Conservation (phyloP, 2,888 invertebrate genomes). For the Dasypolia templi region DNA sequence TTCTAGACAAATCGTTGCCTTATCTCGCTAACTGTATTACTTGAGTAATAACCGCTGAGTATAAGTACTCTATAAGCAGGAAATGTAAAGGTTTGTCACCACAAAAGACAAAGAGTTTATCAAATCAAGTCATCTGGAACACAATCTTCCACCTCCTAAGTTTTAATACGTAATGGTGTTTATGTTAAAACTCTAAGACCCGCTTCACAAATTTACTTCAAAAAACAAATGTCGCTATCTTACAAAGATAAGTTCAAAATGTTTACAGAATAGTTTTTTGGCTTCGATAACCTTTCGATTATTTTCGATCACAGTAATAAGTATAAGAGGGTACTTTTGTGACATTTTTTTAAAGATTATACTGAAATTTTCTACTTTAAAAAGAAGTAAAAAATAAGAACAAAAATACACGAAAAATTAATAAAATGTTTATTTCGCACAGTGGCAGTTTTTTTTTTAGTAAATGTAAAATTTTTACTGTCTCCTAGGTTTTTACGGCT, state of each 20-base stretch:
- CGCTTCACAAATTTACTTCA: not conserved
- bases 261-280: not conserved
- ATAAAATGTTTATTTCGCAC: not conserved
- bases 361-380: too few relatives aligned
- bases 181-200: constrained; percentile 26
- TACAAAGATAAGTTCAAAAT: not conserved
- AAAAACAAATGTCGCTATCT: too few relatives aligned
- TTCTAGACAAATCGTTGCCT: not conserved
- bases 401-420: not conserved
- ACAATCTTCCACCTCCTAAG: constrained; percentile 25
- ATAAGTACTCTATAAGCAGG: constrained; percentile 21
- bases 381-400: too few relatives aligned
- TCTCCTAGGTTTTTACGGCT: not conserved
- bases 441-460: not conserved
- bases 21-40: not conserved
- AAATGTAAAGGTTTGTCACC: constrained; percentile 20
- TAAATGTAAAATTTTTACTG: too few relatives aligned
- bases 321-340: not conserved
- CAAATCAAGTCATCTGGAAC: constrained; percentile 9
- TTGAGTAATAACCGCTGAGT: constrained; percentile 21
- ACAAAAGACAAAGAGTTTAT: constrained; percentile 11
- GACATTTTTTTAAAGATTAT: too few relatives aligned
- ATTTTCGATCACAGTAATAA: not conserved
- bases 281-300: not conserved
- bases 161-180: constrained; percentile 39